Percentiles rank a stretch among this genome's conserved stretches.
Conservation (phyloP, 2,113 vertebrate species). For the Camelus dromedarius region DNA sequence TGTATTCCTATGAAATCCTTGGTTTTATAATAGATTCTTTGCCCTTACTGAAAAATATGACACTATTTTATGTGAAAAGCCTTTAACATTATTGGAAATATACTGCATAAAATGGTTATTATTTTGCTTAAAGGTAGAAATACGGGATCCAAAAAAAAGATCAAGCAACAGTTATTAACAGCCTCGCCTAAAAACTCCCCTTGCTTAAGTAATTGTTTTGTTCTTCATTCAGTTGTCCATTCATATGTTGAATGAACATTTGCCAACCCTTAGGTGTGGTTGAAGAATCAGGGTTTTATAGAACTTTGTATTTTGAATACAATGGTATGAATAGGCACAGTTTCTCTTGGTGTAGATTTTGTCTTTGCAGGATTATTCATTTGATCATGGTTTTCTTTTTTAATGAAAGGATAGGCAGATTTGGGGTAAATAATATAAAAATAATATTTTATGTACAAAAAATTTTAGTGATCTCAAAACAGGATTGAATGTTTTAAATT, state of each 20-base stretch:
- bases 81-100: background rate
- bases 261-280: background rate
- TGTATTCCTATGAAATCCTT: background rate
- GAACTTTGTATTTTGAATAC: conserved; percentile 20
- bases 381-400: conserved; percentile 17
- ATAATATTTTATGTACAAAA: background rate
- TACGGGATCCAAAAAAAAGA: background rate
- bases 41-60: background rate
- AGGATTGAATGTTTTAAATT: conserved; percentile 44
- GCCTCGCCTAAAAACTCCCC: background rate
- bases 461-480: background rate
- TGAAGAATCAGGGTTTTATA: background rate
- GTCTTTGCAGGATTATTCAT: background rate
- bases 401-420: background rate
- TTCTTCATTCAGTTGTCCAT: background rate
- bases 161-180: conserved; percentile 11
- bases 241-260: conserved; percentile 29
- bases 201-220: background rate
- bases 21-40: background rate
- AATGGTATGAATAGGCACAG: background rate
- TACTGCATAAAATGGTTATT: background rate
- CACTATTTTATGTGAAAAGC: background rate
- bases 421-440: background rate
- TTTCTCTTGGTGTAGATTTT: background rate
- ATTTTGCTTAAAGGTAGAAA: conserved; percentile 45